Base-by-base conservation (phyloP, 1,140 invertebrate genomes). In the Watersipora subatra region DNA sequence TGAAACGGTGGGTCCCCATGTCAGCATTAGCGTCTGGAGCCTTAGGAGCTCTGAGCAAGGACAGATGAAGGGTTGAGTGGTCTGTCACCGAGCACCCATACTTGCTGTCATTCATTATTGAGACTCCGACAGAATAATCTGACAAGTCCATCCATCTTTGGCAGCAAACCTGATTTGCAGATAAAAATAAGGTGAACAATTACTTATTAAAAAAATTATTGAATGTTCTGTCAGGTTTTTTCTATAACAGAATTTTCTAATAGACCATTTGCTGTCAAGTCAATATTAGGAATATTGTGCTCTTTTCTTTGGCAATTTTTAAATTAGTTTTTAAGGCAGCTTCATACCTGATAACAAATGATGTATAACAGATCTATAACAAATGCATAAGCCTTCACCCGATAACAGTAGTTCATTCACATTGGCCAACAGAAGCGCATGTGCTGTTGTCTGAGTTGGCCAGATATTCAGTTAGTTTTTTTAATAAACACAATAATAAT, bases 41-140 rank as follows among this genome's bases (percentile, higher is more conserved):
- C 71, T 84, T 84, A 0, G 83, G 77, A 12, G 83, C 79, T 17
- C 81, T 70, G 26, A 84, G 70, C 55, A 76, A 78, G 67, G 1
- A 69, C 64, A 58, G 27, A 68, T 57, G 67, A n/a, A 46, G 34
- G n/a, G 34, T 46, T 7, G 75, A 73, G 59, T 79, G 78, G 24
- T 79, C 78, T 17, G 77, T 71, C 19, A 79, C 76, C 17, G 81
- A 78, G 73, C 80, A 82, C 19, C 83, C 83, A 74, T 84, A 84
- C 67, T 84, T 84, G 68, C 76, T 76, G 69, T 83, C 80, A 70
- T 83, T 84, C n/a, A 84, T 69, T 24, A 84, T 68, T n/a, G 82
- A 72, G n/a, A 84, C 72, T 63, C 83, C 83, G 70, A 74, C 81
- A 64, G 78, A 77, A 71, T 79, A 76, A 69, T 84, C 82, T 2